Percentiles rank a stretch among this genome's conserved stretches.
Conservation (phyloP, 2,888 invertebrate species). For the Cecidostiba fungosa region DNA sequence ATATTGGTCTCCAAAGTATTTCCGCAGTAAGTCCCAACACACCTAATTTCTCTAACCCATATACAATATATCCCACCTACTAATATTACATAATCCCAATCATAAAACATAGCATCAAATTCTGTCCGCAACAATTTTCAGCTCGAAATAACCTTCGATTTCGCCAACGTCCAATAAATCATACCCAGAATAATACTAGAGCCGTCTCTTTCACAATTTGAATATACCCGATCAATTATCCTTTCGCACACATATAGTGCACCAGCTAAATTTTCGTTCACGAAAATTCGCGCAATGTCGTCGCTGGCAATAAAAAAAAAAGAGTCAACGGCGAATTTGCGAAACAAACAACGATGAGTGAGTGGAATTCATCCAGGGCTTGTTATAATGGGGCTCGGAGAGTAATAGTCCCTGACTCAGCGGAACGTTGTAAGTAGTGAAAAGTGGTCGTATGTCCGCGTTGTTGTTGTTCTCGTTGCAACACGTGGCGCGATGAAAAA, state of each 20-base stretch:
- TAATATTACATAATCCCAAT: background rate
- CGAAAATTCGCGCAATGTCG: background rate
- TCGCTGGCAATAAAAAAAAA: background rate
- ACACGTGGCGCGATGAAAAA: background rate
- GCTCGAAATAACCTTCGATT: background rate
- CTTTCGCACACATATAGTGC: background rate
- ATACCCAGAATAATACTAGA: background rate
- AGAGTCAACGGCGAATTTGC: background rate
- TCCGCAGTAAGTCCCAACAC: background rate
- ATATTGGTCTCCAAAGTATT: background rate
- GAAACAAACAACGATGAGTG: conserved; percentile 4
- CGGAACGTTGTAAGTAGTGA: background rate
- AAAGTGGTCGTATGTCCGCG: background rate
- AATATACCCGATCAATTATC: background rate
- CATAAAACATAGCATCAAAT: background rate
- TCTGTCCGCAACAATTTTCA: background rate
- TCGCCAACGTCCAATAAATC: background rate
- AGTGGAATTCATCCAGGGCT: conserved; percentile 5
- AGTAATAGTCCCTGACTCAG: background rate
- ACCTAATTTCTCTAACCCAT: background rate
- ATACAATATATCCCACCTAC: background rate
- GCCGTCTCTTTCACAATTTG: background rate
- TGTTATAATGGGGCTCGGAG: background rate
- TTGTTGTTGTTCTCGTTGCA: background rate
- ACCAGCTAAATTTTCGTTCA: background rate